Conservation (phyloP, 1,140 invertebrate species). For the Ctenoplectra terminalis region DNA sequence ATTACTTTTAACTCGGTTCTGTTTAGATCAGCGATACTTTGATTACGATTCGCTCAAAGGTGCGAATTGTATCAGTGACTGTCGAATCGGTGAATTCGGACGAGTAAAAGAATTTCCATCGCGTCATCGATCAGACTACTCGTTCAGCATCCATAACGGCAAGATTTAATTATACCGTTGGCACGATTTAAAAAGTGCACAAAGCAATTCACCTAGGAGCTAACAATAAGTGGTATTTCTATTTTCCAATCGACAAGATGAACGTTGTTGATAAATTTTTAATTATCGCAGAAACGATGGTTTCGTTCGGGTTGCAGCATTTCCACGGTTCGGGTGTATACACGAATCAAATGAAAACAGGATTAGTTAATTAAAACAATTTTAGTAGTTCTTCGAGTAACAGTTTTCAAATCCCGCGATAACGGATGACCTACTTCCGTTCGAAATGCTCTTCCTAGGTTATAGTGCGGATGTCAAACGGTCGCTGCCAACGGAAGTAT, state of each 20-base stretch:
- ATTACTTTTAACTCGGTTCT: no score
- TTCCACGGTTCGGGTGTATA: conserved; percentile 24
- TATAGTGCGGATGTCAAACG: conserved; percentile 4
- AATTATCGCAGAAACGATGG: conserved; percentile 52
- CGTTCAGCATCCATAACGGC: no score
- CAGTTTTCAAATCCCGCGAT: conserved; percentile 11
- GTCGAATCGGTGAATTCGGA: no score
- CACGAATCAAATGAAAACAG: conserved; percentile 63
- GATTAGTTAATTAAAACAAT: conserved; percentile 71
- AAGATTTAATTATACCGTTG: no score
- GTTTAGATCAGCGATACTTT: no score
- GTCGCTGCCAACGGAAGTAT: neutral
- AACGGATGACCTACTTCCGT: conserved; percentile 27
- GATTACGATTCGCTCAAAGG: no score
- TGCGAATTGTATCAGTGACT: no score
- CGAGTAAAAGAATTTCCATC: no score
- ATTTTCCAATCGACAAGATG: neutral
- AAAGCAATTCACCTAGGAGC: neutral
- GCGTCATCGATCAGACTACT: no score
- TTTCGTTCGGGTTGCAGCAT: conserved; percentile 50
- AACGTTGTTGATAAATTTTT: neutral
- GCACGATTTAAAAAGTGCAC: no score
- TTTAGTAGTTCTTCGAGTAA: conserved; percentile 50
- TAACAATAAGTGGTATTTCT: neutral
- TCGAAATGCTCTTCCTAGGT: neutral